phyloP scores from a whole-genome alignment of 64 coral and sea anemone species.

The Montipora cactus region DNA sequence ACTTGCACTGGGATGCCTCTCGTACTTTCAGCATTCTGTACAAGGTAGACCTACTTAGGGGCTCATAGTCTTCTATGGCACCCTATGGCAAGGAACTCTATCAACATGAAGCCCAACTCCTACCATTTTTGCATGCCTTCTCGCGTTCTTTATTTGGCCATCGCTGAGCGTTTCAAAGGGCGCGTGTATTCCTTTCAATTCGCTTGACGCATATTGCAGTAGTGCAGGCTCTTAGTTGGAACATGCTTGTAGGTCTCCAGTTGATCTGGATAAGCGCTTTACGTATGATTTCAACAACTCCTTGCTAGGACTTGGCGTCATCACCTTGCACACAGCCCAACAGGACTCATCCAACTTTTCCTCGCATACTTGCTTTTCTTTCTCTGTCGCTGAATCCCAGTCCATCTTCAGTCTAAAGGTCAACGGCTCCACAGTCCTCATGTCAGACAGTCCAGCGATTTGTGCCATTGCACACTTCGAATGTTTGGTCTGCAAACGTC shows the following conservation, averaged over 20 bases:
- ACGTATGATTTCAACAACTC: slow-evolving; percentile 54
- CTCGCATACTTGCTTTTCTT: slow-evolving; percentile 49
- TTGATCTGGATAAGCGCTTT: slow-evolving; percentile 3
- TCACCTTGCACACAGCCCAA: slow-evolving; percentile 59
- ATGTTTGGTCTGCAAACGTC: too few species aligned
- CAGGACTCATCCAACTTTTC: slow-evolving; percentile 53
- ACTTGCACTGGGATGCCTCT: too few species aligned
- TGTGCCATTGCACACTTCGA: slow-evolving; percentile 17
- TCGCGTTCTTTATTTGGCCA: too few species aligned
- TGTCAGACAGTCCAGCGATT: slow-evolving; percentile 58
- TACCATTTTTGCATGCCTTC: too few species aligned
- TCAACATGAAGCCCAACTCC: too few species aligned
- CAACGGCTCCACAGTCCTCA: slow-evolving; percentile 23
- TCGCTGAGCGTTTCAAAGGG: too few species aligned
- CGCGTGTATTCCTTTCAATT: background rate
- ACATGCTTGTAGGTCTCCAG: background rate
- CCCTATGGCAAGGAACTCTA: too few species aligned
- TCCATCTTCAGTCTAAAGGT: slow-evolving; percentile 54
- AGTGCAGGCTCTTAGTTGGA: too few species aligned
- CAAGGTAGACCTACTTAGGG: too few species aligned
- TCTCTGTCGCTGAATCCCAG: slow-evolving; percentile 63
- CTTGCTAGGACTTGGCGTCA: slow-evolving; percentile 62
- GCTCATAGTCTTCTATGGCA: too few species aligned
- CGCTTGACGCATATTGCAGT: too few species aligned
- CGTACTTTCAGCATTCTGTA: too few species aligned